A percentile compares a stretch with the other conserved stretches of the same genome.
phyloP scores from a whole-genome alignment of 2,888 invertebrate species.

The Esperia sulphurella region DNA sequence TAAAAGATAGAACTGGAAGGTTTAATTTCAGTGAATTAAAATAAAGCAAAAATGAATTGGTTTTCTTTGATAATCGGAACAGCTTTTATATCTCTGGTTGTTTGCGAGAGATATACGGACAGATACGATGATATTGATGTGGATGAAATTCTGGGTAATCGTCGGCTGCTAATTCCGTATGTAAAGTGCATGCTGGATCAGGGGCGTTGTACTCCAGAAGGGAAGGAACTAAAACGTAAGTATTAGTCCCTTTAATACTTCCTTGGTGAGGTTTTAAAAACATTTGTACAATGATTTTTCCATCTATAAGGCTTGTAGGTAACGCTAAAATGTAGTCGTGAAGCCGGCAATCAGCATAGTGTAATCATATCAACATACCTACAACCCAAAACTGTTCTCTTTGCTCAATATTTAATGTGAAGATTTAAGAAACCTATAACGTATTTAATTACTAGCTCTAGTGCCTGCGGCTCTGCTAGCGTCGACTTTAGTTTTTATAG shows the following conservation, averaged over 20 bases:
- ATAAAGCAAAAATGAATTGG: conserved; percentile 35
- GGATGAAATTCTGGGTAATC: conserved; percentile 83
- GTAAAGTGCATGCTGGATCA: conserved; percentile 82
- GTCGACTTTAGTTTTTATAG: no score
- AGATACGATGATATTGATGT: conserved; percentile 85
- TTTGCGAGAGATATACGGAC: conserved; percentile 73
- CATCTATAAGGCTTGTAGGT: no score
- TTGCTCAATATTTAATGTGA: no score
- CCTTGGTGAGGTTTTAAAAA: no score
- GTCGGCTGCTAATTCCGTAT: conserved; percentile 82
- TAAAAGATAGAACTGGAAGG: not conserved
- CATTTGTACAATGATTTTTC: no score
- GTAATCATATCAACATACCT: no score
- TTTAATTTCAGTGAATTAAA: not conserved
- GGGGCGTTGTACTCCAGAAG: conserved; percentile 84
- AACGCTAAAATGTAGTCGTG: no score
- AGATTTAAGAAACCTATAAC: no score
- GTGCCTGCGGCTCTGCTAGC: no score
- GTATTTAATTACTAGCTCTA: no score
- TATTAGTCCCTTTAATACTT: not conserved
- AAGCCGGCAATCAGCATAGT: no score
- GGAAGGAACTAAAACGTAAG: conserved; percentile 83
- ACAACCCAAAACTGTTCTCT: no score
- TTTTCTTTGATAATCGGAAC: conserved; percentile 22
- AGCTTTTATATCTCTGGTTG: conserved; percentile 15